Evolutionary conservation across 2,888 invertebrate species (phyloP).

Genomic region (Drosophila robusta): DNA sequence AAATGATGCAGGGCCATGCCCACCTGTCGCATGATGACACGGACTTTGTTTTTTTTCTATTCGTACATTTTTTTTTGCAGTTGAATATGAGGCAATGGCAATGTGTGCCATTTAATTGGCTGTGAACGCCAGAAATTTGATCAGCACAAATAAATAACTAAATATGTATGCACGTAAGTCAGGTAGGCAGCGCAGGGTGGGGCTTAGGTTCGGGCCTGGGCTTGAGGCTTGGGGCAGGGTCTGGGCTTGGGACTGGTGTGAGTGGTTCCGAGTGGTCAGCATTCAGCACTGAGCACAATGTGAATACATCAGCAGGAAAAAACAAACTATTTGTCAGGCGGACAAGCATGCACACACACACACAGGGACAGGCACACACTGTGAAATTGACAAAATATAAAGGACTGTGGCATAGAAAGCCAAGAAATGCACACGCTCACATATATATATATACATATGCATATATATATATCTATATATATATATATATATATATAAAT

Average conservation of each 20-base stretch:
- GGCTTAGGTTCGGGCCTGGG: no score
- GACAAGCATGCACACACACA: constrained; percentile 22
- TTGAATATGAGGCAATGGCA: constrained; percentile 38
- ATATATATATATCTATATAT: neutral
- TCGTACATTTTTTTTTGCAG: constrained; percentile 3
- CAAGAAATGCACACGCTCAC: constrained; percentile 32
- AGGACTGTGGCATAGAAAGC: constrained; percentile 32
- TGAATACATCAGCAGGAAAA: constrained; percentile 55
- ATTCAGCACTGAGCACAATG: constrained; percentile 37
- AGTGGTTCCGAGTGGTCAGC: constrained; percentile 22
- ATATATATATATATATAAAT: neutral
- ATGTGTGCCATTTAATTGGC: constrained; percentile 44
- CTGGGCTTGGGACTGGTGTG: neutral
- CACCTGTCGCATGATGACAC: constrained; percentile 36
- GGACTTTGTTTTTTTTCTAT: neutral
- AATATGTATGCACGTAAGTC: neutral
- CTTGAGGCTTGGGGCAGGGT: neutral
- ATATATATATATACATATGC: neutral
- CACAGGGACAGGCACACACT: constrained; percentile 15
- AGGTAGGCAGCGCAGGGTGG: neutral
- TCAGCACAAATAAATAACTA: constrained; percentile 1
- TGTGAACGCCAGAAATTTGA: constrained; percentile 25
- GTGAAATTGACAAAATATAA: constrained; percentile 55
- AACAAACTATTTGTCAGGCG: constrained; percentile 61
- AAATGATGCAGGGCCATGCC: constrained; percentile 19